Evolutionary conservation across 2,888 invertebrate species (phyloP), one percentile per base, ranked within the genome.

Genomic region (Cartodere bifasciata): DNA sequence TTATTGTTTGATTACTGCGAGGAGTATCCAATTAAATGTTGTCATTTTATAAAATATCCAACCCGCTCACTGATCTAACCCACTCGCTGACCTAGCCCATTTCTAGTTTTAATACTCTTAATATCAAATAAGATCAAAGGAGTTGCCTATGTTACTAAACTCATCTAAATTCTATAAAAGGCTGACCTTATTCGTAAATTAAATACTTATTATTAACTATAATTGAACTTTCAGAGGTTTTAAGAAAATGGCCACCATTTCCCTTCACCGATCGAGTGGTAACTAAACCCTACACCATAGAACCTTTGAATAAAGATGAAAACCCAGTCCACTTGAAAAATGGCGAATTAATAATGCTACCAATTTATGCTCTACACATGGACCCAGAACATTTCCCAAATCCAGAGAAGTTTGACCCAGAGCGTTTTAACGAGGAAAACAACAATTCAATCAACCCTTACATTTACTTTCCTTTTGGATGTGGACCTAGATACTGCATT

Each of bases 391-490:
- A 43, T 31, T 56, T 41, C 31, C 45, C 47, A n/a, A 31, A 55
- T 12, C 56, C 55, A 3, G 44, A 49, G 4, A 36, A 41, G 12
- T 57, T 57, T 29, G 49, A 53, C 43, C 56, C 56, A 1, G 54
- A 56, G 33, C 35, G 56, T 34, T 56, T 56, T 36, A 68, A 58
- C 2, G 65, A 69, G 0, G 1, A 67, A 11, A 66, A 64, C 38
- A 68, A 63, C 44, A 55, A 56, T 11, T 55, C 62, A 4, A 58
- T 67, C 27, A 58, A 62, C 1, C 57, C 66, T 1, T 63, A 63
- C 44, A 48, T 65, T 33, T 70, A 62, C 42, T 37, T 70, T 23
- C 64, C 69, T 0, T 70, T 71, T 47, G 70, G 70, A 16, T 28
- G 43, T 10, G 60, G 60, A 2, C 58, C 58, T 3, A 43, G 58